Percentiles rank a stretch among this genome's conserved stretches.
Conservation (phyloP, 2,797 vertebrate genomes). For the Eutrigla gurnardus region DNA sequence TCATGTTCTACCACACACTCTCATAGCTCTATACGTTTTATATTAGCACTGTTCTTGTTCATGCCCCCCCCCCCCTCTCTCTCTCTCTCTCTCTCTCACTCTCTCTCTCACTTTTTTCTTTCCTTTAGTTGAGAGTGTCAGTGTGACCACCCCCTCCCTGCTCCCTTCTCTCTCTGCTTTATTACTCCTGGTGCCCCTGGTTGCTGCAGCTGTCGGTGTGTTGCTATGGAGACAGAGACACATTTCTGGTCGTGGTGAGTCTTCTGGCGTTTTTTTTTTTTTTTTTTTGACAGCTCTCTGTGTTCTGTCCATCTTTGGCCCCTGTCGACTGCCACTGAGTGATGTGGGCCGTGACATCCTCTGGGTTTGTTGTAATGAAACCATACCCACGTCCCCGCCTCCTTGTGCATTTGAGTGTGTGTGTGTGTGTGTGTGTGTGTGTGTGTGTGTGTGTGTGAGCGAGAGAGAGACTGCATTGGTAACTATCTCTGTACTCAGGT, state of each 20-base stretch:
- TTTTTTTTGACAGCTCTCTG: slow-evolving; percentile 65
- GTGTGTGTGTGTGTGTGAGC: slow-evolving; percentile 13
- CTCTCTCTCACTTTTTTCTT: slow-evolving; percentile 41
- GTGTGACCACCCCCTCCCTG: slow-evolving; percentile 54
- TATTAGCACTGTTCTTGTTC: slow-evolving; percentile 45
- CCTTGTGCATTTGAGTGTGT: slow-evolving; percentile 23
- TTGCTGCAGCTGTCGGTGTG: slow-evolving; percentile 79
- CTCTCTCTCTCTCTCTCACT: slow-evolving; percentile 25
- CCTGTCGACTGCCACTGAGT: slow-evolving; percentile 68
- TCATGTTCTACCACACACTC: slow-evolving; percentile 16
- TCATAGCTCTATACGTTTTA: slow-evolving; percentile 40
- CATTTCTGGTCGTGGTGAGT: slow-evolving; percentile 82
- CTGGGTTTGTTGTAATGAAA: slow-evolving; percentile 76
- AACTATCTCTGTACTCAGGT: slow-evolving; percentile 66
- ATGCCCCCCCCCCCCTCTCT: slow-evolving; percentile 23
- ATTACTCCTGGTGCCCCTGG: slow-evolving; percentile 84
- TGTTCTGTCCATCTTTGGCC: slow-evolving; percentile 73
- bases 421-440: slow-evolving; percentile 29
- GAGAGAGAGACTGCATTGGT: slow-evolving; percentile 4
- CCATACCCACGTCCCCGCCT: slow-evolving; percentile 34
- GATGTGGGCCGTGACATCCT: slow-evolving; percentile 76
- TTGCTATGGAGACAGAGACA: slow-evolving; percentile 87
- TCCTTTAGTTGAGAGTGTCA: slow-evolving; percentile 55
- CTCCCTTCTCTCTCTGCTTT: slow-evolving; percentile 78
- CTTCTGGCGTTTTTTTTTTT: slow-evolving; percentile 62